Evolutionary conservation across 2,888 invertebrate species (phyloP), one percentile per base, ranked within the genome.

Genomic region (Latrodectus elegans): DNA sequence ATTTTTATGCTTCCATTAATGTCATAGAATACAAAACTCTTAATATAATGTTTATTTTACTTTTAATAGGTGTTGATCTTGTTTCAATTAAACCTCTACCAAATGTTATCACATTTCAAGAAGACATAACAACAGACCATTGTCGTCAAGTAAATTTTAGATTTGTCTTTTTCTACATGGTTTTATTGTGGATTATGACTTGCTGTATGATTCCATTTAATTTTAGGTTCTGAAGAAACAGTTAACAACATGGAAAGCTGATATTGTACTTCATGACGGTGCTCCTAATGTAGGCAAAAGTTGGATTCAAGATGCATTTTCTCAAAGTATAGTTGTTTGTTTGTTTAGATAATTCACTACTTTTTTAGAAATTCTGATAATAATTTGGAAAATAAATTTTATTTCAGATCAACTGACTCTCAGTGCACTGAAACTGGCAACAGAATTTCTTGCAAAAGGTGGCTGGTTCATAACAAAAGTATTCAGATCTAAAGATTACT

Each of bases 391-490:
- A 71, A 55, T 80, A 72, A 26, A 80, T 14, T 79, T 84, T n/a
- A 22, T 90, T 90, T n/a, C 90, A 93, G 95, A 96, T 14, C 95
- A 96, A 90, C 93, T 99, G 17, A 97, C 98, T 0, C 93, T 99
- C n/a, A 96, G 96, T 91, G 97, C 99, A 1, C 92, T 99, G 73
- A 98, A 98, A 93, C 92, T 99, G 89, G 97, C 99, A 0, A 96
- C 97, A 15, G 95, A 96, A 90, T 97, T 99, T 91, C 93, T 99
- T 64, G 94, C 95, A 86, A 94, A 95, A 90, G 98, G 98, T 64
- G 99, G 99, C 75, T 98, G 97, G 96, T 99, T 99, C 93, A 95
- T 99, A 0, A 99, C 99, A 0, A 99, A 99, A 94, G 96, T 99
- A 0, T 99, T 99, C 92, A 94, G 99, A 89, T 99, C 99, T 1